These are phyloP conservation scores for Desmodus rotundus DNA, from an alignment of 2,113 vertebrate species.

Conservation along the genomic window DNA sequence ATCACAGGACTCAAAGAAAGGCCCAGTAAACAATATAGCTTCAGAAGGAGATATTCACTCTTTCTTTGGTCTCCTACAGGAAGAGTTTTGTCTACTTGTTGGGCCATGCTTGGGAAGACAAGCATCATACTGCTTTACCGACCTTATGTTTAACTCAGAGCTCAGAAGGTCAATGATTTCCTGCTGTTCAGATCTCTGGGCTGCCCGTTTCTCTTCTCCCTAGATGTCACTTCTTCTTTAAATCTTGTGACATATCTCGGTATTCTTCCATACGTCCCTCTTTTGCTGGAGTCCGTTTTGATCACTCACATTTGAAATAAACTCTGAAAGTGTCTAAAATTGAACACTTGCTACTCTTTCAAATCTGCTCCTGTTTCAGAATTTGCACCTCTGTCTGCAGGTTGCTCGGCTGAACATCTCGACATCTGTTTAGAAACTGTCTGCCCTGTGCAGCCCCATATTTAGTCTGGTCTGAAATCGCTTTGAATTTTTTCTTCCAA, in stretches of 20 bases:
- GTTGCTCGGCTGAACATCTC: not conserved
- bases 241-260: not conserved
- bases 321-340: not conserved
- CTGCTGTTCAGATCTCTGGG: not conserved
- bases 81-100: not conserved
- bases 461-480: not conserved
- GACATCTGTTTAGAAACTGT: not conserved
- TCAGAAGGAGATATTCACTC: not conserved
- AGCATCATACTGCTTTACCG: not conserved
- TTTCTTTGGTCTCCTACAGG: not conserved
- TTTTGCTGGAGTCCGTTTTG: not conserved
- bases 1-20: not conserved
- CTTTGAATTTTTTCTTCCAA: not conserved
- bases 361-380: not conserved
- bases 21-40: not conserved
- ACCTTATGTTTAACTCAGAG: not conserved
- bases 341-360: not conserved
- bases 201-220: not conserved
- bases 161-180: not conserved
- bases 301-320: not conserved
- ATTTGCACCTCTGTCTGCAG: fast-evolving
- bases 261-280: not conserved
- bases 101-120: not conserved
- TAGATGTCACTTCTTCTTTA: not conserved
- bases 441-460: not conserved